Evolutionary conservation across 2,113 vertebrate genomes (phyloP).

Genomic region (Psilopogon haemacephalus): DNA sequence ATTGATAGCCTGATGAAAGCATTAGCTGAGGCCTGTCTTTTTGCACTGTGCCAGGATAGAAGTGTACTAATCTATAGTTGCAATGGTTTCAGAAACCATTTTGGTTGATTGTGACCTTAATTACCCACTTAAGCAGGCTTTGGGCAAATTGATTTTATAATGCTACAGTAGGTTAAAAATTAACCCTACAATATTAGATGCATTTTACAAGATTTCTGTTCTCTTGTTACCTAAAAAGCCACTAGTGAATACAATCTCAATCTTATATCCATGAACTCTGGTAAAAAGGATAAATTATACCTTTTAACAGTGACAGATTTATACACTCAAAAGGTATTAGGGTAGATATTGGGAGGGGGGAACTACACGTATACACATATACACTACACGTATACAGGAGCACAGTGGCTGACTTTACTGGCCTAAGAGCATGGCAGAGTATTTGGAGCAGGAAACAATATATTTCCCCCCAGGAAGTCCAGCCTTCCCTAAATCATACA

Average conservation of each 20-base stretch:
- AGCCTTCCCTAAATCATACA: not conserved
- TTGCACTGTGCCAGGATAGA: conserved; percentile 44
- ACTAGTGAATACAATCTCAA: not conserved
- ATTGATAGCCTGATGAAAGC: conserved; percentile 70
- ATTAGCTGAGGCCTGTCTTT: conserved; percentile 30
- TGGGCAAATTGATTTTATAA: conserved; percentile 58
- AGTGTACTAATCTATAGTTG: conserved; percentile 42
- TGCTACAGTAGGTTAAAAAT: conserved; percentile 54
- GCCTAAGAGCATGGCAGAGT: not conserved
- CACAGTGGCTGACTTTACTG: not conserved
- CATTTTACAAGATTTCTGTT: conserved; percentile 11
- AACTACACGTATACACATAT: too few relatives aligned
- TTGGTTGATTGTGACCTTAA: conserved; percentile 47
- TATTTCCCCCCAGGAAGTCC: not conserved
- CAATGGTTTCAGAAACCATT: conserved; percentile 37
- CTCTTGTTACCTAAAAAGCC: not conserved
- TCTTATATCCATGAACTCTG: not conserved
- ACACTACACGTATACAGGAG: not conserved
- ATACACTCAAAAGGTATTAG: not conserved
- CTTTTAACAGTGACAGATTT: not conserved
- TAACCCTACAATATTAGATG: conserved; percentile 8
- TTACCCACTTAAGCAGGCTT: conserved; percentile 51
- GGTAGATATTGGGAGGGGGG: too few relatives aligned
- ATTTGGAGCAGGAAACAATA: not conserved
- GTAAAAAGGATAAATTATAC: not conserved